phyloP scores from a whole-genome alignment of 2,113 vertebrate species.

The Dasypus novemcinctus region DNA sequence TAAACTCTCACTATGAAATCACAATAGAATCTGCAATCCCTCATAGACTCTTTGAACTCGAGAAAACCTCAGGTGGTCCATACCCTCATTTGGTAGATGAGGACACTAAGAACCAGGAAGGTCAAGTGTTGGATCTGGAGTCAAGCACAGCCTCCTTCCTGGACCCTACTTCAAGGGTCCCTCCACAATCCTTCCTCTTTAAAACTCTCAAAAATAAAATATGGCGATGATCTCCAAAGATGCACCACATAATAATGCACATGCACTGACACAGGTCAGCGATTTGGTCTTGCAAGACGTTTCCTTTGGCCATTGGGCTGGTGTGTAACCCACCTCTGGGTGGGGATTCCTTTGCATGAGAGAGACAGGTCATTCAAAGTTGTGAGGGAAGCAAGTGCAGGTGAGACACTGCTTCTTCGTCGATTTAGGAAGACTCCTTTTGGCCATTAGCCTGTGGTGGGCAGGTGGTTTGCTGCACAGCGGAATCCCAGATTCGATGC shows the following conservation, averaged over 20 bases:
- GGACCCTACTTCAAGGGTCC: neutral
- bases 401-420: neutral
- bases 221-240: neutral
- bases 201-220: conserved; percentile 7
- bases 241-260: conserved; percentile 23
- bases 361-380: neutral
- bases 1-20: conserved; percentile 50
- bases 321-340: neutral
- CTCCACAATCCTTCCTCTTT: neutral
- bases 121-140: neutral
- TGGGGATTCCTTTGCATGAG: neutral
- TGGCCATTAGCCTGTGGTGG: neutral
- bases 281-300: neutral
- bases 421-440: neutral
- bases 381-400: neutral
- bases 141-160: neutral
- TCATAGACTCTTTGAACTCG: neutral
- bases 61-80: neutral
- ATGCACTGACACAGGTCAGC: neutral
- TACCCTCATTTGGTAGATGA: neutral
- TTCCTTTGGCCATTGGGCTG: conserved; percentile 59
- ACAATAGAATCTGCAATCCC: conserved; percentile 4
- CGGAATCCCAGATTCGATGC: conserved; percentile 98
- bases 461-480: conserved; percentile 84
- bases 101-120: neutral